A percentile compares a stretch with the other conserved stretches of the same genome.
These are phyloP conservation scores for Promerops cafer DNA, from an alignment of 2,113 vertebrate genomes.

Conservation along the genomic window DNA sequence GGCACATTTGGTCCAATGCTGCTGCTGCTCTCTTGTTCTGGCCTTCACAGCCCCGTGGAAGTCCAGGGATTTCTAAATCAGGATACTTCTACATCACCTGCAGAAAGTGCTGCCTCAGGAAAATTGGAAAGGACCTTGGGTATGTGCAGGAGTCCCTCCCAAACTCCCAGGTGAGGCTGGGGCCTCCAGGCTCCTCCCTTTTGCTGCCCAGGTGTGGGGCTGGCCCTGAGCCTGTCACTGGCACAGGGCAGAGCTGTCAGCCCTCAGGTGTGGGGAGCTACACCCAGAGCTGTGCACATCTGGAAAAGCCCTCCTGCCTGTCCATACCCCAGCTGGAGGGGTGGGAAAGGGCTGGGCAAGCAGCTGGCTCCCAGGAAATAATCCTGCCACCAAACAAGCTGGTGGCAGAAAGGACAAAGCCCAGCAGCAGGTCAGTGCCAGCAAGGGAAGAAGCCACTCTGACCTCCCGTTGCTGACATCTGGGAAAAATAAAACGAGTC, in stretches of 20 bases:
- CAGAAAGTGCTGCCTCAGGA: background rate
- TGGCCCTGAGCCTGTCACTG: background rate
- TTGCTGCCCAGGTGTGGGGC: background rate
- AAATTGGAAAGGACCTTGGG: background rate
- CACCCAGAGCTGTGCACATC: rapidly evolving
- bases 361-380: background rate
- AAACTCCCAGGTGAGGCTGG: background rate
- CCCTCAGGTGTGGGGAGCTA: background rate
- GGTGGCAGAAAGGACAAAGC: background rate
- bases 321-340: background rate
- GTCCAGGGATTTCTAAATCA: background rate
- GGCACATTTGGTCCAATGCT: background rate
- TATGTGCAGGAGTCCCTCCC: background rate
- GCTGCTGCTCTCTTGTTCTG: background rate
- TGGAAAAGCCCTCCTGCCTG: background rate
- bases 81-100: background rate
- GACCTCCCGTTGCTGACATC: background rate
- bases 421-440: background rate
- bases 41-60: background rate
- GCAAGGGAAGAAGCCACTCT: background rate
- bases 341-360: background rate
- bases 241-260: background rate
- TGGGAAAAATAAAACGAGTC: background rate
- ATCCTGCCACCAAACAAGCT: background rate
- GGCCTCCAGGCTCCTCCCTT: background rate